Percentiles rank a stretch among this genome's conserved stretches.
These are phyloP conservation scores for Amblyopsis hoosieri DNA, from an alignment of 2,797 vertebrate genomes.

Conservation along the genomic window DNA sequence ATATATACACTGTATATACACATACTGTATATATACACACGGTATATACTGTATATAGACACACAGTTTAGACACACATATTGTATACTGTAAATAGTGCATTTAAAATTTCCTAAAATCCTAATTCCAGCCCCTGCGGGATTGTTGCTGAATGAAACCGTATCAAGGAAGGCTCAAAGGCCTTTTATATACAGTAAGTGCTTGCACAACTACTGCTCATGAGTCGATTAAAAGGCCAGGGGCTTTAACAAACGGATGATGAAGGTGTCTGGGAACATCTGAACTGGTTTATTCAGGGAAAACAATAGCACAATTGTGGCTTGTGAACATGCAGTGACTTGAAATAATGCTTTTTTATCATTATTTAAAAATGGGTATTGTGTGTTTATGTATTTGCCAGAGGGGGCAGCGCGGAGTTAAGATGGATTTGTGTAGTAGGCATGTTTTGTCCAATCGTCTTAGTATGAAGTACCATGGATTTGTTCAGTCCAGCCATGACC, in stretches of 20 bases:
- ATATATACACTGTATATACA: too few relatives aligned
- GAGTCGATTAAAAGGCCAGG: neutral
- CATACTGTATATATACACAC: too few relatives aligned
- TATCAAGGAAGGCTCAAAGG: neutral
- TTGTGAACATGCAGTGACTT: constrained; percentile 7
- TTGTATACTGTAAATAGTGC: too few relatives aligned
- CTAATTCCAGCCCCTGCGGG: neutral
- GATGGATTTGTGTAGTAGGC: too few relatives aligned
- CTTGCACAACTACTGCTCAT: neutral
- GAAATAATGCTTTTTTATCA: neutral
- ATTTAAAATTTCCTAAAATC: too few relatives aligned
- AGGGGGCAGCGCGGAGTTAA: too few relatives aligned
- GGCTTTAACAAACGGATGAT: neutral
- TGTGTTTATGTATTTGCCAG: neutral
- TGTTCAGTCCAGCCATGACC: neutral
- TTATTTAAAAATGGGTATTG: neutral
- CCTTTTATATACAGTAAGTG: neutral
- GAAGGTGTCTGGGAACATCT: neutral
- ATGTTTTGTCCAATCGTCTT: too few relatives aligned
- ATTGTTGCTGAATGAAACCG: neutral
- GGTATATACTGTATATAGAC: too few relatives aligned
- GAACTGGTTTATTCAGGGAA: neutral
- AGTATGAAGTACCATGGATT: too few relatives aligned
- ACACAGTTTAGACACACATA: too few relatives aligned
- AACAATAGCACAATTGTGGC: constrained; percentile 2